These are phyloP conservation scores for Platyrinchus mystaceus DNA, from an alignment of 2,797 vertebrate species.

Conservation along the genomic window DNA sequence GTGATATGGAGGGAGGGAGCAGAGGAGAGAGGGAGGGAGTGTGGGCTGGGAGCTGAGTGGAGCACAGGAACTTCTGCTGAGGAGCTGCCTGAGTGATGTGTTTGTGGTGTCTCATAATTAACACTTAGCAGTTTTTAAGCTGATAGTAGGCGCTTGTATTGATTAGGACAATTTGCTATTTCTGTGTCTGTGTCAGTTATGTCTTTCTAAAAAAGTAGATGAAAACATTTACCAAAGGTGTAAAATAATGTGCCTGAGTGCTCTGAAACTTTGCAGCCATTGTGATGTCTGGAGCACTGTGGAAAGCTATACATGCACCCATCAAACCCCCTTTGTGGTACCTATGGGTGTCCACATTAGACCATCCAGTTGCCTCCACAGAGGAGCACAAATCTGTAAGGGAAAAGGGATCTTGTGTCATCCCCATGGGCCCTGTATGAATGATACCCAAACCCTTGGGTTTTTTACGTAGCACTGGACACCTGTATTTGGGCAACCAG, in stretches of 20 bases:
- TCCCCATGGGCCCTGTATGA: not conserved
- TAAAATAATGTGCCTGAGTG: not conserved
- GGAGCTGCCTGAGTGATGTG: not conserved
- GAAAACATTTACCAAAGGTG: slow-evolving; percentile 5
- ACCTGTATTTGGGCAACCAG: not conserved
- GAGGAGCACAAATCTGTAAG: not conserved
- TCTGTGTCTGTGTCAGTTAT: not conserved
- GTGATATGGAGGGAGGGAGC: not conserved
- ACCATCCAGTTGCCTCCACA: not conserved
- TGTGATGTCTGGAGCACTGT: not conserved
- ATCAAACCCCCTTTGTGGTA: fast-evolving
- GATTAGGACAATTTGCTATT: slow-evolving; percentile 35
- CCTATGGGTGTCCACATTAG: not conserved
- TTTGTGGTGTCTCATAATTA: slow-evolving; percentile 34
- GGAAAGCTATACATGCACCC: not conserved
- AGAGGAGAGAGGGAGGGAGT: not conserved
- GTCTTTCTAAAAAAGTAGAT: not conserved
- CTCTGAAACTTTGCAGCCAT: not conserved
- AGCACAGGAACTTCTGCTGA: not conserved
- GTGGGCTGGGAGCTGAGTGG: not conserved
- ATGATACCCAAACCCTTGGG: not conserved
- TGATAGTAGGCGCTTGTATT: not conserved
- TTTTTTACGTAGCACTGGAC: not conserved
- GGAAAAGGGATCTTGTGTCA: not conserved
- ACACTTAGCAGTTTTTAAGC: not conserved